Base-by-base conservation (phyloP, 1,140 invertebrate genomes). In the Aleiodes sp. region DNA sequence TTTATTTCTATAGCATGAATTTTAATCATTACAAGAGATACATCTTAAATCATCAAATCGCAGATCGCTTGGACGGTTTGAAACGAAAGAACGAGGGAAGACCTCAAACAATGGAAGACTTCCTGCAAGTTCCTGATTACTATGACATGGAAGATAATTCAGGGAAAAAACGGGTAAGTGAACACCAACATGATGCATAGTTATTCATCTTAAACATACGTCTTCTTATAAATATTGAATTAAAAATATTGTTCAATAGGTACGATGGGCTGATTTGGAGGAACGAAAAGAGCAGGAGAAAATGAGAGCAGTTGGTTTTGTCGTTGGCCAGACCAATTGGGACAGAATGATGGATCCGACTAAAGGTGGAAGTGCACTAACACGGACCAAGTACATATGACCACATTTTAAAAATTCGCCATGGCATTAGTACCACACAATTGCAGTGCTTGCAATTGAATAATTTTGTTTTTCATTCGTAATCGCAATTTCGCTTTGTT, bases 221-320 rank as follows among this genome's bases (percentile, higher is more conserved):
- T 16, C 10, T 24, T 21, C 46, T 61, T 46, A 9, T 29, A 12
- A 41, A 26, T 41, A n/a, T 37, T 65, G 6, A n/a, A 28, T 46
- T 43, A 41, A 14, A 24, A 2, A 8, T 7, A 28, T 64, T 67
- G 71, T 81, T 84, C 8, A n/a, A 72, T 82, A 98, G 96, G 96
- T 98, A 71, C 91, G 96, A 67, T 98, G 96, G 96, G 96, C 96
- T n/a, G 96, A 98, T 87, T 89, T 98, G 75, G 96, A 98, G 88
- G 96, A 98, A 85, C 89, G 92, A 76, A 93, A 93, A 74, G 85
- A 94, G 74, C 96, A 97, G 85, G 92, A 95, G 78, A 94, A 95
- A 85, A 93, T 96, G 89, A 90, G 95, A 24, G 94, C 94, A 10
- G 92, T 98, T 59, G 96, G 96, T 12, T 98, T 98, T 86, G 95